Percentiles rank a stretch among this genome's conserved stretches.
Conservation (phyloP, 2,888 invertebrate genomes). For the Phania funesta region DNA sequence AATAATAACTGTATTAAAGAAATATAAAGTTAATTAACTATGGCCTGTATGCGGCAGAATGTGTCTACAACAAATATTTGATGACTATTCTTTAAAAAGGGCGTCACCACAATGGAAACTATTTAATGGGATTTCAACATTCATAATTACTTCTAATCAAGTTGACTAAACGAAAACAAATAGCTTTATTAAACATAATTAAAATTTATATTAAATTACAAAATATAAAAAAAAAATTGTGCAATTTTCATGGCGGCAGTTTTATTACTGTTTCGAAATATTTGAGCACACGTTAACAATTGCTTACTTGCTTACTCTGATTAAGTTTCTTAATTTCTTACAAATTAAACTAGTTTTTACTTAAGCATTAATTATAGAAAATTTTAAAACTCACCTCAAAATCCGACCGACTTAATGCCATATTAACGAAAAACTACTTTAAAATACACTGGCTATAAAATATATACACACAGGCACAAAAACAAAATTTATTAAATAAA, state of each 20-base stretch:
- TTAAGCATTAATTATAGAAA: constrained; percentile 4
- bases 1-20: background rate
- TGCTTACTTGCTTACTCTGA: constrained; percentile 25
- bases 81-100: constrained; percentile 48
- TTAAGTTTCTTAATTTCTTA: constrained; percentile 5
- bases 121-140: constrained; percentile 14
- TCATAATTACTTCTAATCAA: constrained; percentile 1
- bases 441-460: constrained; percentile 5
- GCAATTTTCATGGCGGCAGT: constrained; percentile 15
- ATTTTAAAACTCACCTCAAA: constrained; percentile 77
- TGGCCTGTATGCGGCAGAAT: background rate
- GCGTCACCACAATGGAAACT: constrained; percentile 51
- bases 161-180: background rate
- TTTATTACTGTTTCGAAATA: background rate
- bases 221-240: constrained; percentile 7
- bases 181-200: background rate
- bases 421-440: constrained; percentile 71
- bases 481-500: constrained; percentile 6
- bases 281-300: constrained; percentile 43
- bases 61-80: constrained; percentile 10
- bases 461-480: constrained; percentile 42
- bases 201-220: background rate
- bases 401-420: constrained; percentile 79
- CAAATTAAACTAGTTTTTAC: background rate
- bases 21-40: background rate